Percentiles rank a stretch among this genome's conserved stretches.
These are phyloP conservation scores for Nerophis lumbriciformis DNA, from an alignment of 2,113 vertebrate genomes.

Conservation along the genomic window DNA sequence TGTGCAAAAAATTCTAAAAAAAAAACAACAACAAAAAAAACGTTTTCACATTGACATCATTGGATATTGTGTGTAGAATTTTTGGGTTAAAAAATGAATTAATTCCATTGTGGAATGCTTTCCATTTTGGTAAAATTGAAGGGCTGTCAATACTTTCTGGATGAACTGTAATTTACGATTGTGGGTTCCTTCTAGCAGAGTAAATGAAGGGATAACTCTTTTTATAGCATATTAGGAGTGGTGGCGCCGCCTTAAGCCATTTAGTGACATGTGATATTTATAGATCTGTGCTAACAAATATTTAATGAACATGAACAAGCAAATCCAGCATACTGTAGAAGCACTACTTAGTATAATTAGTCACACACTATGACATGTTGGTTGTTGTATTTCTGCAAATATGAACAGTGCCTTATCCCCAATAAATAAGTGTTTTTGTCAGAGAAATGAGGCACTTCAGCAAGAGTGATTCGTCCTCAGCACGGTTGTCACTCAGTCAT, in stretches of 20 bases:
- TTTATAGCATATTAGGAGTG: conserved; percentile 58
- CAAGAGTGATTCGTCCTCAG: background rate
- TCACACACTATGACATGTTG: background rate
- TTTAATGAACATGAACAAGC: conserved; percentile 74
- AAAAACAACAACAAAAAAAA: too few species aligned
- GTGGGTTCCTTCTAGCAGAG: too few species aligned
- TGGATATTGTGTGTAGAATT: too few species aligned
- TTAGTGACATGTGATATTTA: conserved; percentile 75
- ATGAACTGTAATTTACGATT: too few species aligned
- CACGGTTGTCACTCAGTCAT: background rate
- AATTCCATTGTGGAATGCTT: too few species aligned
- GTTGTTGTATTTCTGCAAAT: background rate
- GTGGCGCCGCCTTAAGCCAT: conserved; percentile 68
- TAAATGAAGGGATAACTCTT: conserved; percentile 49
- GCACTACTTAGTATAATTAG: conserved; percentile 10
- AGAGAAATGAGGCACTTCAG: too few species aligned
- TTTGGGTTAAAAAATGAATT: too few species aligned
- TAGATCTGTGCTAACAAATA: conserved; percentile 75
- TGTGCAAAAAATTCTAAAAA: too few species aligned
- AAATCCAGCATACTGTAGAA: conserved; percentile 43
- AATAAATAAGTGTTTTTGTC: too few species aligned
- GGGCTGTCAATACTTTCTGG: too few species aligned
- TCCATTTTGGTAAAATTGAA: too few species aligned
- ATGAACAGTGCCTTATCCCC: background rate
- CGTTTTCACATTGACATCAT: too few species aligned